Base-by-base conservation (phyloP, 1,140 invertebrate species). In the Philotrypesis tridentata region DNA sequence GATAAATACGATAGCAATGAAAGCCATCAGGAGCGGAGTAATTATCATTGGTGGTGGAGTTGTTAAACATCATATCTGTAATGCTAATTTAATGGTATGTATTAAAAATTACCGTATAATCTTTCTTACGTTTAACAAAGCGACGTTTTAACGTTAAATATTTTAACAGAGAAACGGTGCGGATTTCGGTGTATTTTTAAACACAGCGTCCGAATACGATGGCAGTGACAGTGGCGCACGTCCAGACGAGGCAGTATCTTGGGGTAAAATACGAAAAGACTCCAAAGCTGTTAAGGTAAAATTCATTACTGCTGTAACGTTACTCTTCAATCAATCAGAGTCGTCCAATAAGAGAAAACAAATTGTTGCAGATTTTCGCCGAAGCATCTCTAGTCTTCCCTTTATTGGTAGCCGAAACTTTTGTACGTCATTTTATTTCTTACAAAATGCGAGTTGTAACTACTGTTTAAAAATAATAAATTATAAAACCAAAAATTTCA, bases 21-120 rank as follows among this genome's bases (percentile, higher is more conserved):
- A 97, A 91, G 97, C 98, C 5, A 91, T 95, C 21, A 96, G 98
- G 86, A 96, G 96, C 72, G 99, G 99, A n/a, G 97, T 99, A 93
- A 96, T 99, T 55, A 99, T 99, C 85, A 90, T 99, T 63, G 99
- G 99, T 12, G 98, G 98, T 67, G 98, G 99, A 11, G 92, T 99
- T 0, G 94, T 99, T n/a, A 99, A 99, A 92, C 99, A 99, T 93
- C 99, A 99, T 88, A 99, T 99, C 81, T 99, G 97, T 90, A 99
- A 99, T 93, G 97, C 98, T 8, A 99, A 99, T 93, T 92, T 99
- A 77, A 99, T 99, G 98, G 95, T 96, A 92, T 89, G 63, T 80
- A 75, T 75, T 23, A 61, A 7, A 4, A 31, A 25, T 43, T 83
- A 25, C 5, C 14, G 4, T 65, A 43, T 27, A 25, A 48, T 76